Base-by-base conservation (phyloP, 2,113 vertebrate species). In the Psittacara wagleri region DNA sequence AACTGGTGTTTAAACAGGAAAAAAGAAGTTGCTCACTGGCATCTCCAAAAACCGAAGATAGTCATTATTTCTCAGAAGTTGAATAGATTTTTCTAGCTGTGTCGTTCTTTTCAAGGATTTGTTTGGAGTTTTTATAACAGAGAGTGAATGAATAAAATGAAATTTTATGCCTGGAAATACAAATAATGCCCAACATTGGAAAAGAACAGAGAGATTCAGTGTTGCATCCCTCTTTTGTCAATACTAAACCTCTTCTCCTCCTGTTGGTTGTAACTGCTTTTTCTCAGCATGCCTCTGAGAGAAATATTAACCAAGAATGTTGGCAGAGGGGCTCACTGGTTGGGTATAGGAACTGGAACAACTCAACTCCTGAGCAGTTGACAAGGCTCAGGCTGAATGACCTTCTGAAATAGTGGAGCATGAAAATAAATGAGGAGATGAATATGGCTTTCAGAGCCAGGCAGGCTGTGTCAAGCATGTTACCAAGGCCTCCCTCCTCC, bases 281-380 rank as follows among this genome's bases (percentile, higher is more conserved):
- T 94, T 72, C 39, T 80, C 68, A 87, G 67, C 67, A 27, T 92
- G 84, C 83, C 63, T 91, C 63, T 1, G 35, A 83, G 91, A 95
- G 81, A 96, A 96, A 91, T 85, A 92, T 92, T 96, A 96, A 96
- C 95, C 61, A 87, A 27, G 92, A 94, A 73, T 66, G 74, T 49
- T 95, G 83, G 92, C 95, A 92, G 83, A 68, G 27, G 1, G 49
- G 49, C 28, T 72, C 74, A 31, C 74, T 93, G 48, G 77, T 78
- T 93, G 95, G 70, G 54, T 91, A 33, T 89, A 89, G 95, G 85
- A 92, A 82, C 92, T 83, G 85, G 75, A 94, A 79, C 83, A 73
- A 48, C 62, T 75, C 81, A 84, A 91, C 83, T 96, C 46, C 89
- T 67, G 61, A 91, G 70, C 62, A 87, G 62, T 87, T 93, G 91